Evolutionary conservation across 2,797 vertebrate genomes (phyloP).

Genomic region (Adelosebastes latens): DNA sequence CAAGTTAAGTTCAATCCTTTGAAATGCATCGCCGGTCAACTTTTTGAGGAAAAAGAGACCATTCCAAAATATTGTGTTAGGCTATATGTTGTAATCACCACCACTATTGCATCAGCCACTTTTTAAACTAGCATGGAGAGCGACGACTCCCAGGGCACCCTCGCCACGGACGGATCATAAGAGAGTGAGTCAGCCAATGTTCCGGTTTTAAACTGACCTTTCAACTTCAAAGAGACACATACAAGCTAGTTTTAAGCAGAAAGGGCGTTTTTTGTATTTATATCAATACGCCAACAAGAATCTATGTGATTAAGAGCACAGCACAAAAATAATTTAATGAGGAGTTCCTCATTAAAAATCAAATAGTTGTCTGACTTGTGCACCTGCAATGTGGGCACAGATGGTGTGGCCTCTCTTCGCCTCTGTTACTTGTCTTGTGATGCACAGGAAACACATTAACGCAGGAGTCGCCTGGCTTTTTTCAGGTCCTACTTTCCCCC

Average conservation of each 20-base stretch:
- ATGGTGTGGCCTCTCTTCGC: constrained; percentile 23
- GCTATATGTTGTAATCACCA: not conserved
- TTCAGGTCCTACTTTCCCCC: constrained; percentile 16
- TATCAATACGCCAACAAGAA: not conserved
- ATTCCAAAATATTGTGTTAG: not conserved
- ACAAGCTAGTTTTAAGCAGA: not conserved
- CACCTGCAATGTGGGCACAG: constrained; percentile 33
- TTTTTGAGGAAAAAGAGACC: not conserved
- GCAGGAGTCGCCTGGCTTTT: constrained; percentile 26
- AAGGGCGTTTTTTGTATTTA: not conserved
- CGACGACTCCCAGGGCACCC: not conserved
- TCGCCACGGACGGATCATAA: not conserved
- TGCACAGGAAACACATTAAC: constrained; percentile 43
- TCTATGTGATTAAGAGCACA: not conserved
- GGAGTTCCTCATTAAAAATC: not conserved
- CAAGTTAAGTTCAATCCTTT: not conserved
- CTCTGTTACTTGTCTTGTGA: constrained; percentile 24
- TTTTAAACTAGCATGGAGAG: not conserved
- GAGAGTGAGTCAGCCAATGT: not conserved
- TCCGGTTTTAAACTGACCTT: not conserved
- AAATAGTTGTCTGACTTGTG: not conserved
- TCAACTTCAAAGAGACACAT: not conserved
- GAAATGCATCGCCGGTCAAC: not conserved
- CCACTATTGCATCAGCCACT: not conserved
- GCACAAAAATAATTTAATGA: not conserved